A percentile compares a stretch with the other conserved stretches of the same genome.
phyloP scores from a whole-genome alignment of 2,113 vertebrate species.

The Gallinago jamesoni region DNA sequence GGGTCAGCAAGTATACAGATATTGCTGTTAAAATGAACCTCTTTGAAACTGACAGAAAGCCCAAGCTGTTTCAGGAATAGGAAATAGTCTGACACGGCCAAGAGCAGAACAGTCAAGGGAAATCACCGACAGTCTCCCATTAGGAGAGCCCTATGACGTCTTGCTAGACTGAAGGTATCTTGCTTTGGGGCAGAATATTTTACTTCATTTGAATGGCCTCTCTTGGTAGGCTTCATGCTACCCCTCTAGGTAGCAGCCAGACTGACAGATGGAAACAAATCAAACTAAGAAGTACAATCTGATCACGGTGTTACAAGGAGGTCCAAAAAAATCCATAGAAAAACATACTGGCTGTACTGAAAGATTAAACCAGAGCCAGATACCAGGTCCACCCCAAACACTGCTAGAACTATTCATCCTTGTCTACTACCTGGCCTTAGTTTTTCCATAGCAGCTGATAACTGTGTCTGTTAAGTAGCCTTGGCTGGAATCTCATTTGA shows the following conservation, averaged over 20 bases:
- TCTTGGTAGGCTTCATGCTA: neutral
- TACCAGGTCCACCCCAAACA: neutral
- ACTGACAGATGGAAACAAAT: neutral
- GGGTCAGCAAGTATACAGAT: neutral
- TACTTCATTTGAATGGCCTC: neutral
- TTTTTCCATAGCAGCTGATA: neutral
- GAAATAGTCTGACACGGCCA: neutral
- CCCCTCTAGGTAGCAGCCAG: neutral
- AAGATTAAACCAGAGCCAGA: neutral
- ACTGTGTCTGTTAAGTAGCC: neutral
- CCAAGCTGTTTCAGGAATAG: neutral
- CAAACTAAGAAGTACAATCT: neutral
- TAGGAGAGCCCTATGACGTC: neutral
- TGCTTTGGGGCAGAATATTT: neutral
- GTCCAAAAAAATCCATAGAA: neutral
- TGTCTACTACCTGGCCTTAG: neutral
- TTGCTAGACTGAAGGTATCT: neutral
- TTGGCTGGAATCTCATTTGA: neutral
- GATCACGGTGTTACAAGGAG: neutral
- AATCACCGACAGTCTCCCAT: neutral
- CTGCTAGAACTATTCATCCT: neutral
- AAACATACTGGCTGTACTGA: neutral
- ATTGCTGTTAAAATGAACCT: neutral
- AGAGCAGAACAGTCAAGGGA: neutral
- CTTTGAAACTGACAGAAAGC: neutral